These are phyloP conservation scores for Aythya baeri DNA, from an alignment of 2,113 vertebrate genomes.

Conservation along the genomic window DNA sequence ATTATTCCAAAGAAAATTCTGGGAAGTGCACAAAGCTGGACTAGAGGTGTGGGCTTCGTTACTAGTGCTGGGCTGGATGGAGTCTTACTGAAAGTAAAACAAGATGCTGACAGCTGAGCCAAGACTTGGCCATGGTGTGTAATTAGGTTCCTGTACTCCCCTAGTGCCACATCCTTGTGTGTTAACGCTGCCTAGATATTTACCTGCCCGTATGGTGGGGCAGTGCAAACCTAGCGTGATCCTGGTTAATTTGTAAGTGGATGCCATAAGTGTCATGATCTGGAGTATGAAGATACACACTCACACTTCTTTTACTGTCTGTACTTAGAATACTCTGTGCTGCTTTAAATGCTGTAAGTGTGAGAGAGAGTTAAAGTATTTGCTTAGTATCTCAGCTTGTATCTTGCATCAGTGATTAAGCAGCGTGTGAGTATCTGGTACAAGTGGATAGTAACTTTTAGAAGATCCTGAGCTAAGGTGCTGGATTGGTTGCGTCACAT, in stretches of 20 bases:
- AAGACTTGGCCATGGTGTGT: background rate
- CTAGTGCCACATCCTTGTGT: background rate
- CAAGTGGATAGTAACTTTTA: background rate
- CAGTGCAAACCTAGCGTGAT: background rate
- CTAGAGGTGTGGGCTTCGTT: background rate
- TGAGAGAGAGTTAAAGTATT: background rate
- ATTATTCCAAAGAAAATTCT: background rate
- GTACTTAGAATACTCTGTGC: background rate
- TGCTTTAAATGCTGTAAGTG: background rate
- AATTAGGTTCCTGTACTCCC: constrained; percentile 27
- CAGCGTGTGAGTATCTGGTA: background rate
- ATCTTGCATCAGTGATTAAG: background rate
- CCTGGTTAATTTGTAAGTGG: background rate
- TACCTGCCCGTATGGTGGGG: background rate
- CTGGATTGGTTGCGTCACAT: background rate
- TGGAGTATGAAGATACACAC: background rate
- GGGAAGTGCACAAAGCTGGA: background rate
- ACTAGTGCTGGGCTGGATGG: background rate
- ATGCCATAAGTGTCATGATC: background rate
- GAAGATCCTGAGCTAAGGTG: background rate
- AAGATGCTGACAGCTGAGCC: background rate
- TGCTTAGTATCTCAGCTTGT: background rate
- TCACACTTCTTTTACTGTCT: background rate
- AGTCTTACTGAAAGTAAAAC: background rate
- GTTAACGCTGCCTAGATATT: background rate